A percentile compares a stretch with the other conserved stretches of the same genome.
phyloP scores from a whole-genome alignment of 2,888 invertebrate species.

The Cosmia pyralina region DNA sequence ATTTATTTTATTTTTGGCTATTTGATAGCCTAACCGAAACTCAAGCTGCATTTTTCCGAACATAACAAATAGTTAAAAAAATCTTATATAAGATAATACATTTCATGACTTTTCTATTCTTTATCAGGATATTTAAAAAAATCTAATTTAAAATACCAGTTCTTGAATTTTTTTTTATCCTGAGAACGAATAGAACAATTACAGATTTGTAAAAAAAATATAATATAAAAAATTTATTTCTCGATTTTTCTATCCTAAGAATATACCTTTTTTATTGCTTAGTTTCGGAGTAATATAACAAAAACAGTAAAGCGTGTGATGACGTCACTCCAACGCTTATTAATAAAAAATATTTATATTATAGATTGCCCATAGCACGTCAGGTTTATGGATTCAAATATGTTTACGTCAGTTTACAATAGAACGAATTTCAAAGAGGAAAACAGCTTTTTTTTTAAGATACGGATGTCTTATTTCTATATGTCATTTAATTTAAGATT shows the following conservation, averaged over 20 bases:
- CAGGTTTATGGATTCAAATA: background rate
- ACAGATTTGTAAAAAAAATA: background rate
- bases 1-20: no score
- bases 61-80: background rate
- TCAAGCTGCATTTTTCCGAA: slow-evolving; percentile 58
- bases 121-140: background rate
- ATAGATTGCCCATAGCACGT: no score
- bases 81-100: background rate
- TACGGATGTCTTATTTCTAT: background rate
- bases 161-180: background rate
- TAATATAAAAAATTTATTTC: background rate
- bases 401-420: background rate
- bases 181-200: background rate
- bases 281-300: background rate
- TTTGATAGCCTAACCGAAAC: slow-evolving; percentile 37
- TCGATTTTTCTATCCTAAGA: background rate
- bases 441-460: no score
- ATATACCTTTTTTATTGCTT: background rate
- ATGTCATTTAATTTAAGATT: background rate
- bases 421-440: background rate
- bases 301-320: background rate
- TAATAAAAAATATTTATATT: no score
- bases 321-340: background rate
- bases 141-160: background rate
- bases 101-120: background rate